These are phyloP conservation scores for Orthosia cruda DNA, from an alignment of 2,888 invertebrate species.

Conservation along the genomic window DNA sequence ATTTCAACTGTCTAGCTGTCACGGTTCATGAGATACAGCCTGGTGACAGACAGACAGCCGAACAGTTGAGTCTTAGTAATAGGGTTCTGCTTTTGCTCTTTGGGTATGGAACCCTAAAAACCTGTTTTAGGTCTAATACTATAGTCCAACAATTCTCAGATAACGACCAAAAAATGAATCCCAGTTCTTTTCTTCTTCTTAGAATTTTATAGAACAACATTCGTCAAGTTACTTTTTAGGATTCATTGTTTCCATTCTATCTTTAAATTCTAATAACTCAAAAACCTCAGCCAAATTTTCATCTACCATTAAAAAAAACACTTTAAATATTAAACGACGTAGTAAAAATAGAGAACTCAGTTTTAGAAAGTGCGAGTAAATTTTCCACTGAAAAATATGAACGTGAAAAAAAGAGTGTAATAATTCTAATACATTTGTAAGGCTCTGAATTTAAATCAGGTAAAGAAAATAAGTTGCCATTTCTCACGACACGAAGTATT, in stretches of 20 bases:
- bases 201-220: background rate
- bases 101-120: too few species aligned
- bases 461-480: slow-evolving; percentile 47
- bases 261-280: slow-evolving; percentile 8
- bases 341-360: slow-evolving; percentile 41
- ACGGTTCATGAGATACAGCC: too few species aligned
- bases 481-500: slow-evolving; percentile 58
- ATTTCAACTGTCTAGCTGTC: too few species aligned
- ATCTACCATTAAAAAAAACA: slow-evolving; percentile 32
- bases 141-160: too few species aligned
- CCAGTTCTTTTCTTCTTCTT: too few species aligned
- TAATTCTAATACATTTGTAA: slow-evolving; percentile 62
- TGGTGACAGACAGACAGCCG: too few species aligned
- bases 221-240: background rate
- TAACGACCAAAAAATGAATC: too few species aligned
- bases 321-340: slow-evolving; percentile 52
- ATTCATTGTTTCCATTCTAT: background rate
- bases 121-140: too few species aligned
- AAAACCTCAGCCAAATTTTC: slow-evolving; percentile 21
- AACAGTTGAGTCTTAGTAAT: too few species aligned
- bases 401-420: slow-evolving; percentile 29
- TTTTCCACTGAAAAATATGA: slow-evolving; percentile 24
- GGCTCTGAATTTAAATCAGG: too few species aligned
- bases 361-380: slow-evolving; percentile 31
- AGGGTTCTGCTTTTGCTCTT: too few species aligned